A percentile compares a stretch with the other conserved stretches of the same genome.
Evolutionary conservation across 2,888 invertebrate species (phyloP).

Genomic region (Nesidiocoris tenuis): DNA sequence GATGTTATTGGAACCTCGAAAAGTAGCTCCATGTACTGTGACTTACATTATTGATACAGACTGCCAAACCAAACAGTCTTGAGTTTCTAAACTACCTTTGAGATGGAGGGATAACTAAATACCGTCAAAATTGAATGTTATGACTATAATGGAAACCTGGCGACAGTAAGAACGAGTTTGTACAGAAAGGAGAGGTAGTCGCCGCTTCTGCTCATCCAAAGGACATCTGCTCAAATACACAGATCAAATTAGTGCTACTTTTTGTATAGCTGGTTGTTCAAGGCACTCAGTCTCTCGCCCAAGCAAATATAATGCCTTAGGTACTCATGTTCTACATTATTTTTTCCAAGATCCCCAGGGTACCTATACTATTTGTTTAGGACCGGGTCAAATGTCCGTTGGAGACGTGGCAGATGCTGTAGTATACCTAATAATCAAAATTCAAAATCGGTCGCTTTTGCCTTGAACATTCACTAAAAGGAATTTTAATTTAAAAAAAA

Average conservation of each 20-base stretch:
- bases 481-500: too few species aligned
- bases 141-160: too few species aligned
- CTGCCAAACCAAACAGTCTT: too few species aligned
- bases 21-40: too few species aligned
- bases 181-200: background rate
- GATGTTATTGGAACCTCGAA: too few species aligned
- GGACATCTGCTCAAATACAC: constrained; percentile 38
- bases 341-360: background rate
- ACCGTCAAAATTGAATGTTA: too few species aligned
- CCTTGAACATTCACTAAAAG: background rate
- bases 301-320: background rate
- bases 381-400: background rate
- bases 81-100: too few species aligned
- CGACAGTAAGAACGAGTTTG: too few species aligned
- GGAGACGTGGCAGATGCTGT: background rate
- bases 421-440: too few species aligned
- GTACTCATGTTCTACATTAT: background rate
- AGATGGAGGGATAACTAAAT: too few species aligned
- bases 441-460: too few species aligned
- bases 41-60: too few species aligned
- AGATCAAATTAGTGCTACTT: constrained; percentile 33
- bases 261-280: background rate
- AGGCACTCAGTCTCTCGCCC: background rate
- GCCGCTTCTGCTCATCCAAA: constrained; percentile 10
- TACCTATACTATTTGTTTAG: background rate